phyloP scores from a whole-genome alignment of 2,797 vertebrate genomes.

The Sternarchorhynchus goeldii region DNA sequence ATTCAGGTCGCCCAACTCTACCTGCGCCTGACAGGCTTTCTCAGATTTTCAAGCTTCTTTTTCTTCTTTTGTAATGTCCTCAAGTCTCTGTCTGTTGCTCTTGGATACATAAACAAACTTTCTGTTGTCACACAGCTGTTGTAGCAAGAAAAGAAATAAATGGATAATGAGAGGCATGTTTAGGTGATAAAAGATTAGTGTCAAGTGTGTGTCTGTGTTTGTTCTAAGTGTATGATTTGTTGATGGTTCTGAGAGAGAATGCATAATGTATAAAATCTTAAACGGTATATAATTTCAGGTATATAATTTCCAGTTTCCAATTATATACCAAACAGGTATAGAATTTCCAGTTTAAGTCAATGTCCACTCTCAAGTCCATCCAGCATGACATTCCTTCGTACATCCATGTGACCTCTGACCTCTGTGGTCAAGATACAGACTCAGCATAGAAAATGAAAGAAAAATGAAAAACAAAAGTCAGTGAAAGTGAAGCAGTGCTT shows the following conservation, averaged over 20 bases:
- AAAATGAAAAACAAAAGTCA: conserved; percentile 50
- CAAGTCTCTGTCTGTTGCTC: conserved; percentile 69
- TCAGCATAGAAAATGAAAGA: conserved; percentile 54
- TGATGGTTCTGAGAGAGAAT: conserved; percentile 61
- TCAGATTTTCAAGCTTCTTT: conserved; percentile 46
- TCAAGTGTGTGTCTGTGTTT: conserved; percentile 17
- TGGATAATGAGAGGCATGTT: conserved; percentile 32
- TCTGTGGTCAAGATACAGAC: conserved; percentile 61
- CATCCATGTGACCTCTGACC: conserved; percentile 61
- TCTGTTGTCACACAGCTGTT: conserved; percentile 62
- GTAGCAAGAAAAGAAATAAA: conserved; percentile 55
- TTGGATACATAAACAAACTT: conserved; percentile 68
- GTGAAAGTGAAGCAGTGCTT: conserved; percentile 63
- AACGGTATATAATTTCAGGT: too few species aligned
- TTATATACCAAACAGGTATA: conserved; percentile 23
- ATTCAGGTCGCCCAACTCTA: conserved; percentile 54
- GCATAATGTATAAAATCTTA: too few species aligned
- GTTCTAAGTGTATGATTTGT: conserved; percentile 46
- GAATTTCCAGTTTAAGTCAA: conserved; percentile 62
- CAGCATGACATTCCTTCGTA: conserved; percentile 58
- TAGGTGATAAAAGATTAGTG: conserved; percentile 23
- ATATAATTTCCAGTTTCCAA: too few species aligned
- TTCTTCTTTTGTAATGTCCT: conserved; percentile 39
- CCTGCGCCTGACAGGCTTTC: conserved; percentile 13
- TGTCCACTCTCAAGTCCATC: conserved; percentile 66